Percentiles rank a stretch among this genome's conserved stretches.
phyloP scores from a whole-genome alignment of 2,888 invertebrate genomes.

The Stictocephala bisonia region DNA sequence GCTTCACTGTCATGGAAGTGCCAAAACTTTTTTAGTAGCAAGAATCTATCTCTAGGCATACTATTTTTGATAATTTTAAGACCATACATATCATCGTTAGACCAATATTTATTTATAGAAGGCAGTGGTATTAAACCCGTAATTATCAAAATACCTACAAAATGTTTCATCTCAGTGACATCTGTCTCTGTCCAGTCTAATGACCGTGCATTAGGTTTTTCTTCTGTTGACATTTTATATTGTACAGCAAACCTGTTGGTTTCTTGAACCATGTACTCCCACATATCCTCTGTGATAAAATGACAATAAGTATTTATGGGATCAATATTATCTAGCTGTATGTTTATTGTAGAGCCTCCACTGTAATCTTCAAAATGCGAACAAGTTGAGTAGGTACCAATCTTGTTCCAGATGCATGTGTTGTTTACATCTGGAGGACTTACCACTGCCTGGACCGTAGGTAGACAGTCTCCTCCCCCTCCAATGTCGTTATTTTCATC shows the following conservation, averaged over 20 bases:
- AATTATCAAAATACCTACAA: constrained; percentile 9
- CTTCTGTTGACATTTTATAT: background rate
- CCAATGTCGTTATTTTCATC: too few species aligned
- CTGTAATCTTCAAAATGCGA: background rate
- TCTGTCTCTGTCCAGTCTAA: background rate
- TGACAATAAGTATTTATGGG: constrained; percentile 7
- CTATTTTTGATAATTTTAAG: background rate
- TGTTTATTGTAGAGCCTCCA: background rate
- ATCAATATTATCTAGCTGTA: background rate
- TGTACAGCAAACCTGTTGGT: constrained; percentile 3
- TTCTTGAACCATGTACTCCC: constrained; percentile 12
- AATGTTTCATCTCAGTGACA: background rate
- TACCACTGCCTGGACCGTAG: too few species aligned
- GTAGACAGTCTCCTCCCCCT: too few species aligned
- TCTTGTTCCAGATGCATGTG: too few species aligned
- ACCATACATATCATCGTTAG: background rate
- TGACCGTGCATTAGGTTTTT: background rate
- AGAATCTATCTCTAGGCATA: constrained; percentile 6
- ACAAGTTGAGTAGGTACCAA: too few species aligned
- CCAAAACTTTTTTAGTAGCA: constrained; percentile 16
- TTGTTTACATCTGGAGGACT: too few species aligned
- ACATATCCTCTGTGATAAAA: constrained; percentile 4
- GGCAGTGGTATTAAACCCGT: constrained; percentile 10
- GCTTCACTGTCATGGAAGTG: constrained; percentile 1
- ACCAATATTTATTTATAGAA: background rate